These are phyloP conservation scores for Margarornis squamiger DNA, from an alignment of 2,797 vertebrate genomes.

Conservation along the genomic window DNA sequence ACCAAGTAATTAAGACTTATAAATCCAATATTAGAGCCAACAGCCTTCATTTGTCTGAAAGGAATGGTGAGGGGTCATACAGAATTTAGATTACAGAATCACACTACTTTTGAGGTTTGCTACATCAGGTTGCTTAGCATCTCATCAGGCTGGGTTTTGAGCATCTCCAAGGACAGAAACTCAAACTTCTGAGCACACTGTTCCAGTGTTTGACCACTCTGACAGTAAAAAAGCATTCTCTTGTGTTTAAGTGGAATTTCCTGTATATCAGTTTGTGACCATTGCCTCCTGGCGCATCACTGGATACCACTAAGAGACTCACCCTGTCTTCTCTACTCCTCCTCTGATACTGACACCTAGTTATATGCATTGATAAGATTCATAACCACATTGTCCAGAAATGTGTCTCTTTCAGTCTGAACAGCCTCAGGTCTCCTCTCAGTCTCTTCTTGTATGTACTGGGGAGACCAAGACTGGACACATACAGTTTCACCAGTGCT, in stretches of 20 bases:
- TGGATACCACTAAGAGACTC: background rate
- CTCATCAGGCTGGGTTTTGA: background rate
- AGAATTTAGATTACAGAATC: background rate
- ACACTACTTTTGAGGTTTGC: background rate
- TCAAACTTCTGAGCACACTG: background rate
- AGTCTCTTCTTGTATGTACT: fast-evolving
- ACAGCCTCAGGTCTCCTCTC: background rate
- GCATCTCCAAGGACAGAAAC: background rate
- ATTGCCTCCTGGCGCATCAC: background rate
- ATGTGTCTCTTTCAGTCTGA: background rate
- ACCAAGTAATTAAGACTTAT: background rate
- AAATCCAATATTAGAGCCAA: background rate
- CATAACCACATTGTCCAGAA: background rate
- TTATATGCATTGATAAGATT: background rate
- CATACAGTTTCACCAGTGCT: background rate
- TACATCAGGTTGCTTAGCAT: background rate
- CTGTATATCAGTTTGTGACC: background rate
- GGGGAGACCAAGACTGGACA: no score
- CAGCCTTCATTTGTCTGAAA: background rate
- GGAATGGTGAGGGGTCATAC: background rate
- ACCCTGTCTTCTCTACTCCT: background rate
- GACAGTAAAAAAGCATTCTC: background rate
- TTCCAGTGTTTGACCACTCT: background rate
- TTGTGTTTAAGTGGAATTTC: background rate
- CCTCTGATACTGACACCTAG: background rate